phyloP scores from a whole-genome alignment of 2,888 invertebrate species.

The Stenurella melanura region DNA sequence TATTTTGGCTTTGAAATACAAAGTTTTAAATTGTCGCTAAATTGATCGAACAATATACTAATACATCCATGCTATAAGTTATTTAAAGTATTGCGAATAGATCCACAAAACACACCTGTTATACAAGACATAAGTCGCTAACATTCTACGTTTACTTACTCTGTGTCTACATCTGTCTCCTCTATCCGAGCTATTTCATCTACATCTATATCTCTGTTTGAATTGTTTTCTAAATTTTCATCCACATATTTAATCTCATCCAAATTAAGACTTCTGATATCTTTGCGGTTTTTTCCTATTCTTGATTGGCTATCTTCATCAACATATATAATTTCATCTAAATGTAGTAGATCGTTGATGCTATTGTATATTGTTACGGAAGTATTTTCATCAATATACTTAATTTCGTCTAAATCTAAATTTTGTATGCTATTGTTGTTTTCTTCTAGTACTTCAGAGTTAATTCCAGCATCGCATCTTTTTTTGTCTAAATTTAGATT shows the following conservation, averaged over 20 bases:
- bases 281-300: background rate
- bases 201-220: background rate
- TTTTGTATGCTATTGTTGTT: background rate
- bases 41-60: background rate
- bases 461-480: background rate
- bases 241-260: slow-evolving; percentile 3
- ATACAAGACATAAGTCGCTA: too few relatives aligned
- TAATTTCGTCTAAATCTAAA: slow-evolving; percentile 41
- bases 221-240: background rate
- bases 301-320: slow-evolving; percentile 38
- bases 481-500: background rate
- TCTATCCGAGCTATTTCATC: slow-evolving; percentile 11
- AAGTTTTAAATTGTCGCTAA: too few relatives aligned
- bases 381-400: slow-evolving; percentile 49
- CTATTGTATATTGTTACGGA: background rate
- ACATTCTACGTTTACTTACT: slow-evolving; percentile 17
- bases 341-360: slow-evolving; percentile 38
- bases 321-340: slow-evolving; percentile 52
- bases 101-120: too few relatives aligned
- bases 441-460: background rate
- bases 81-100: too few relatives aligned
- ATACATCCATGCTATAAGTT: background rate
- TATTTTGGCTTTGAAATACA: too few relatives aligned
- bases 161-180: slow-evolving; percentile 28
- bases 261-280: background rate